phyloP scores from a whole-genome alignment of 2,113 vertebrate species.

The Apodemus speciosus region DNA sequence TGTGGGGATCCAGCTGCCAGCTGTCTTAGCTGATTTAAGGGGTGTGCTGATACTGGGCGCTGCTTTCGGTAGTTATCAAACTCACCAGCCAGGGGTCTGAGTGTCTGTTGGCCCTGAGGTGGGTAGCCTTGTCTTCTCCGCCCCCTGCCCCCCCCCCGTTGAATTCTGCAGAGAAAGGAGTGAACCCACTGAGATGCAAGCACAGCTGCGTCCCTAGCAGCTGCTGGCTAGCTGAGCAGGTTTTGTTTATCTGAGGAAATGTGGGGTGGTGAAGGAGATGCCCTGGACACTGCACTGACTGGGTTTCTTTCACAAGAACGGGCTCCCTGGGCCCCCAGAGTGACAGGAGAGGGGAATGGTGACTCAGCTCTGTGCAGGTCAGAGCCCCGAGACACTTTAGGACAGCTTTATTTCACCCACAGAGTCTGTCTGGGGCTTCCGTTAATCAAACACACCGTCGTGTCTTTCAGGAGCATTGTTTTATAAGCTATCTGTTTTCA shows the following conservation, averaged over 20 bases:
- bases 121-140: neutral
- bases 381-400: neutral
- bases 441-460: conserved; percentile 56
- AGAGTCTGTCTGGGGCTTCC: conserved; percentile 19
- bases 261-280: neutral
- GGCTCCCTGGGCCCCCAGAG: conserved; percentile 17
- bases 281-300: neutral
- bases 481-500: conserved; percentile 53
- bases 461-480: conserved; percentile 37
- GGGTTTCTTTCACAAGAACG: conserved; percentile 28
- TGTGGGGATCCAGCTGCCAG: neutral
- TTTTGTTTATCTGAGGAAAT: conserved; percentile 55
- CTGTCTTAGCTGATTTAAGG: neutral
- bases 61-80: neutral
- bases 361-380: neutral
- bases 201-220: neutral
- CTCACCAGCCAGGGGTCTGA: neutral
- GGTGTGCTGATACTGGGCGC: neutral
- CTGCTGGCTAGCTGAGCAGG: neutral
- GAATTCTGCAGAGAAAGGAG: neutral
- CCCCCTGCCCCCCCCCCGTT: accelerated
- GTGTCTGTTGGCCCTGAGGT: neutral
- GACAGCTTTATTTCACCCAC: conserved; percentile 40
- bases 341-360: neutral
- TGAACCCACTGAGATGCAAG: neutral